Conservation (phyloP, 2,797 vertebrate species). For the Enteromius thamalakanensis region DNA sequence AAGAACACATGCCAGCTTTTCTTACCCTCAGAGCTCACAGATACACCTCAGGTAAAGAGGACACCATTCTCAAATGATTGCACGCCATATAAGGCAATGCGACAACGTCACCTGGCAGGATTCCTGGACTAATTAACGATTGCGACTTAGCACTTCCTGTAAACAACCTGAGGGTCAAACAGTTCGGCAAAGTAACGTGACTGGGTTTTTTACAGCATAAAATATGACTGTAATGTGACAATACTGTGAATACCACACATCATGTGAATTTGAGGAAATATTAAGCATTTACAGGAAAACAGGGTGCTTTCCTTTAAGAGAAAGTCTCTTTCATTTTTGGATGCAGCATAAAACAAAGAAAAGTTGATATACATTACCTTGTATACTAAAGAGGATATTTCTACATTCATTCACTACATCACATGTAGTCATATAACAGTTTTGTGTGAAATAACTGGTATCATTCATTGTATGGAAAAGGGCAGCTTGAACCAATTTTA, state of each 20-base stretch:
- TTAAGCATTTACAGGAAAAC: constrained; percentile 23
- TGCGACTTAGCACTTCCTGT: background rate
- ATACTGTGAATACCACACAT: background rate
- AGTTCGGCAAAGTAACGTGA: constrained; percentile 9
- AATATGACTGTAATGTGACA: constrained; percentile 15
- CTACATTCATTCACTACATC: background rate
- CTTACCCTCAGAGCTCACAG: background rate
- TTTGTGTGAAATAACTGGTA: background rate
- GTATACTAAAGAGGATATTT: background rate
- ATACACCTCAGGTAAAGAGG: constrained; percentile 36
- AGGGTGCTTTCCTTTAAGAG: constrained; percentile 32
- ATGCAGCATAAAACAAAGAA: background rate
- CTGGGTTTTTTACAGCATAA: background rate
- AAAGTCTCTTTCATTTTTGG: constrained; percentile 26
- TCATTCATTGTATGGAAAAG: background rate
- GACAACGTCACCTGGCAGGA: constrained; percentile 18
- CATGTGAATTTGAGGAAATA: constrained; percentile 24
- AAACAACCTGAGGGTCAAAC: constrained; percentile 15
- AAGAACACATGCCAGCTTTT: constrained; percentile 18
- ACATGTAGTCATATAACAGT: background rate
- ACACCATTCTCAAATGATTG: constrained; percentile 15
- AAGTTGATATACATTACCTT: background rate
- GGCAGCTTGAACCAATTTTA: background rate
- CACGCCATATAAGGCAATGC: constrained; percentile 20
- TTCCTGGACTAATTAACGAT: constrained; percentile 8